phyloP scores from a whole-genome alignment of 2,888 invertebrate genomes.

The Slavum lentiscoides region DNA sequence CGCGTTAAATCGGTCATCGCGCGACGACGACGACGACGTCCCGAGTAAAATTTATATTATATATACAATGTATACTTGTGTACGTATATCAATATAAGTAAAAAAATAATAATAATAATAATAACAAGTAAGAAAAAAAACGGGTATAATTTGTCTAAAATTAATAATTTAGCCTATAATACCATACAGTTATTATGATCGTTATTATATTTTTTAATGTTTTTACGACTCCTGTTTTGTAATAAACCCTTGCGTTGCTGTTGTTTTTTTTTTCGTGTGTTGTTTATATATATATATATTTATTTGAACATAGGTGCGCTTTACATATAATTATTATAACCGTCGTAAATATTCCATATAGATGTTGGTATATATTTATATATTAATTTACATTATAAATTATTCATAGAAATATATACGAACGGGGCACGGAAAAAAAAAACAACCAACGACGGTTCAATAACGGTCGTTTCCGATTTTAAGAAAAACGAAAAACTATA shows the following conservation, averaged over 20 bases:
- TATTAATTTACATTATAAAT: constrained; percentile 13
- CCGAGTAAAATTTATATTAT: neutral
- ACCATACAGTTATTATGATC: constrained; percentile 1
- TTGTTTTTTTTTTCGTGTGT: constrained; percentile 13
- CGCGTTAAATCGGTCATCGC: neutral
- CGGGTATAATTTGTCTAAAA: constrained; percentile 17
- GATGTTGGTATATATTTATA: neutral
- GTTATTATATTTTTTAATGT: neutral
- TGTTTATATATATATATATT: neutral
- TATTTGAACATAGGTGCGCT: neutral
- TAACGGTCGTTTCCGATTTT: constrained; percentile 14
- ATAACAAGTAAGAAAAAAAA: neutral
- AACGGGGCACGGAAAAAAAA: neutral
- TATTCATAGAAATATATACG: constrained; percentile 25
- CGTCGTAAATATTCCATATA: constrained; percentile 9
- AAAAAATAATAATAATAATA: no score
- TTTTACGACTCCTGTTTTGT: neutral
- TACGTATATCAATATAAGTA: neutral
- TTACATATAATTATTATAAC: constrained; percentile 31
- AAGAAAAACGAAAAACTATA: neutral
- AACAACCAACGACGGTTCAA: constrained; percentile 8
- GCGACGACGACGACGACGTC: neutral
- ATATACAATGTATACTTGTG: neutral
- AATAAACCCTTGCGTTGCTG: constrained; percentile 14
- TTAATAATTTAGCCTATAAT: constrained; percentile 10